Percentiles rank a stretch among this genome's conserved stretches.
phyloP scores from a whole-genome alignment of 2,113 vertebrate species.

The Saimiri boliviensis region DNA sequence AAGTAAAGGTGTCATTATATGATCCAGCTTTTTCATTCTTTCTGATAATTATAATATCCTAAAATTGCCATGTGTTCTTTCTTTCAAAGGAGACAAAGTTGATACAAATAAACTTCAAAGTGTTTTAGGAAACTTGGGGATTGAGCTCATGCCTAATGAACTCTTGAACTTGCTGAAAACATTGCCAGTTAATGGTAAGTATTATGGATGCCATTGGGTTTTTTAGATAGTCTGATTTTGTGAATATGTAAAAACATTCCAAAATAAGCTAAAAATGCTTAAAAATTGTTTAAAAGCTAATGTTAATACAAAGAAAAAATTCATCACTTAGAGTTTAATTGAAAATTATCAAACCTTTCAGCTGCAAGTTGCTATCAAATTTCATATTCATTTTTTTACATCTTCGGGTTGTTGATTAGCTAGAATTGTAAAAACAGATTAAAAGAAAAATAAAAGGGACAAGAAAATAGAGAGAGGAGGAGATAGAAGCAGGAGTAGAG shows the following conservation, averaged over 20 bases:
- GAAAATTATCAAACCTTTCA: not conserved
- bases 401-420: not conserved
- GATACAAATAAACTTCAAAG: conserved; percentile 15
- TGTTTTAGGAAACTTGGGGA: not conserved
- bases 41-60: not conserved
- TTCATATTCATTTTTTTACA: not conserved
- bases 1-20: not conserved
- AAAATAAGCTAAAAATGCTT: conserved; percentile 3
- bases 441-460: not conserved
- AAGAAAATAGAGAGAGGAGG: not conserved
- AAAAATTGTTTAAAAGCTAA: conserved; percentile 21
- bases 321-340: not conserved
- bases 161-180: not conserved
- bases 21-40: not conserved
- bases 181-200: conserved; percentile 55
- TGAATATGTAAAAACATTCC: not conserved
- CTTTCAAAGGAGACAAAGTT: conserved; percentile 51
- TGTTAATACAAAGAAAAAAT: not conserved
- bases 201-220: not conserved
- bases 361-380: not conserved
- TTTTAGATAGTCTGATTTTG: not conserved
- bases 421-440: not conserved
- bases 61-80: not conserved
- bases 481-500: not conserved
- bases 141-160: conserved; percentile 27